A percentile compares a stretch with the other conserved stretches of the same genome.
These are phyloP conservation scores for Branchipolynoe longqiensis DNA, from an alignment of 2,888 invertebrate genomes.

Conservation along the genomic window DNA sequence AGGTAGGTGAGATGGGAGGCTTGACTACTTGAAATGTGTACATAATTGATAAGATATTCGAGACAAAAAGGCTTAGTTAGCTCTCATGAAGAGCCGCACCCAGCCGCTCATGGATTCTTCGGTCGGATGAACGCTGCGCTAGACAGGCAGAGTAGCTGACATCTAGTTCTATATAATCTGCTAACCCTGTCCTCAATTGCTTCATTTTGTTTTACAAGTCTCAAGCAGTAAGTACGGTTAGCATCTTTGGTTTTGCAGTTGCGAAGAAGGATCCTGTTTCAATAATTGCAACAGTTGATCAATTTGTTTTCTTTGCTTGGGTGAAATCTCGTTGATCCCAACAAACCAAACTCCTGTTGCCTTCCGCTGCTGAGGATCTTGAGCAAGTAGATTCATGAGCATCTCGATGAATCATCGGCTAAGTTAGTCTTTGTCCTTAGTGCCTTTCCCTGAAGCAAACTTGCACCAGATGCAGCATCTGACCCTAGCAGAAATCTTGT, in stretches of 20 bases:
- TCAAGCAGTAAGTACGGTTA: slow-evolving; percentile 10
- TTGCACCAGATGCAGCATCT: too few relatives aligned
- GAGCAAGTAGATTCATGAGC: slow-evolving; percentile 22
- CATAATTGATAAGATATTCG: slow-evolving; percentile 1
- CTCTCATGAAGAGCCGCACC: not conserved
- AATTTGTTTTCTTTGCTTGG: slow-evolving; percentile 26
- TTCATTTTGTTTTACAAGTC: not conserved
- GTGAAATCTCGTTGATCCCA: not conserved
- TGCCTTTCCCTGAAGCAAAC: too few relatives aligned
- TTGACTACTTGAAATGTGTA: not conserved
- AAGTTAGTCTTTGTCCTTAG: too few relatives aligned
- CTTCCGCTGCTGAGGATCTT: not conserved
- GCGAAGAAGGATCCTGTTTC: slow-evolving; percentile 42
- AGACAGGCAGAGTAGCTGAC: not conserved
- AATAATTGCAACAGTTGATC: slow-evolving; percentile 24
- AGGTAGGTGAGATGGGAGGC: slow-evolving; percentile 36
- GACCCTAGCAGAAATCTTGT: too few relatives aligned
- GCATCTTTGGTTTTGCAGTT: slow-evolving; percentile 35
- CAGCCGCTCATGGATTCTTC: not conserved
- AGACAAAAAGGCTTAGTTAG: not conserved
- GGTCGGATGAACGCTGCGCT: too few relatives aligned
- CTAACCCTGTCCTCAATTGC: not conserved
- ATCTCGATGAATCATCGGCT: too few relatives aligned
- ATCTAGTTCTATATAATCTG: not conserved
- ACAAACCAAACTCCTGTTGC: slow-evolving; percentile 29